Evolutionary conservation across 1,140 invertebrate genomes (phyloP).

Genomic region (Neotoxoptera formosana): DNA sequence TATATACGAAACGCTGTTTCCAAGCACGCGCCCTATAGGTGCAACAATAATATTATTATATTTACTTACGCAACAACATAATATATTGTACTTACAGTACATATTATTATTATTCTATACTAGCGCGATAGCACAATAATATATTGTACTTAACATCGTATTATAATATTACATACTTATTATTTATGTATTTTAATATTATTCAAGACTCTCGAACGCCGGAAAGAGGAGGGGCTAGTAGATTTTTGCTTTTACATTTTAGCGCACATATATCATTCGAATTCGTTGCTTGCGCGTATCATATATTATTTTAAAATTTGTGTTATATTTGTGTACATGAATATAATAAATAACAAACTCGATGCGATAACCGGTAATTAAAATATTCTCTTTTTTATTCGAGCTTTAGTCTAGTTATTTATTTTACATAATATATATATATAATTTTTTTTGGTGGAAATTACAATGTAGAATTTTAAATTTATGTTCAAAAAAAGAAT

Average conservation of each 20-base stretch:
- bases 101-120: background rate
- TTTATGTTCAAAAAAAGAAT: background rate
- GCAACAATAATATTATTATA: background rate
- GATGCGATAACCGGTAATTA: background rate
- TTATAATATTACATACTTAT: background rate
- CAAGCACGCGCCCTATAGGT: background rate
- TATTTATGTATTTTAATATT: conserved; percentile 11
- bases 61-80: background rate
- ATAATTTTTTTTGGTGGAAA: background rate
- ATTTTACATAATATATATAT: background rate
- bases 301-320: background rate
- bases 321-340: background rate
- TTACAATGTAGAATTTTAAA: conserved; percentile 5
- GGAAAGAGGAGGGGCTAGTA: background rate
- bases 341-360: background rate
- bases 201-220: background rate
- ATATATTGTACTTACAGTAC: background rate
- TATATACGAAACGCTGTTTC: background rate
- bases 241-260: background rate
- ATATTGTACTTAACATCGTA: background rate
- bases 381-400: background rate
- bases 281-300: background rate
- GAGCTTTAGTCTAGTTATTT: conserved; percentile 10
- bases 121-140: background rate
- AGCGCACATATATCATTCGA: background rate